Conservation (phyloP, 2,888 invertebrate genomes). For the Eupithecia insigniata region DNA sequence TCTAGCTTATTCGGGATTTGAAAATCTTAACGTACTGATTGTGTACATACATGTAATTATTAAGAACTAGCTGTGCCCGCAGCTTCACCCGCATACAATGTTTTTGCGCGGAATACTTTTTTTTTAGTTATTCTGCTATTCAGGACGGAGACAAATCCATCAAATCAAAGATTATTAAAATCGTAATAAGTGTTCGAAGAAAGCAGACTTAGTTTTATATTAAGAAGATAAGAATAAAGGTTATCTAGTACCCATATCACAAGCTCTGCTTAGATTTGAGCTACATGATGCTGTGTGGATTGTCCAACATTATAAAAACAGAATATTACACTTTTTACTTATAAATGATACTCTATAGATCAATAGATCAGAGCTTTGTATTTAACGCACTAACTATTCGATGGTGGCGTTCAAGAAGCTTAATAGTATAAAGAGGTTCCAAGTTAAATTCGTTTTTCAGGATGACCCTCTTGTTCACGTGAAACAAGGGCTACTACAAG, state of each 20-base stretch:
- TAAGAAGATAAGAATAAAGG: not conserved
- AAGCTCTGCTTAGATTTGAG: not conserved
- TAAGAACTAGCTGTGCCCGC: no score
- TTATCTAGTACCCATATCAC: not conserved
- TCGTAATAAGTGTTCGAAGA: no score
- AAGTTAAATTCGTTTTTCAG: constrained; percentile 41
- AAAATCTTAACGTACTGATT: no score
- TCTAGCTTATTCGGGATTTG: not conserved
- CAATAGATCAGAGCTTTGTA: not conserved
- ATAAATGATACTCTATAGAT: not conserved
- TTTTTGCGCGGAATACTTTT: no score
- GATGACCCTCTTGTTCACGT: constrained; percentile 55
- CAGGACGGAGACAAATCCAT: no score
- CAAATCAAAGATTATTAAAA: no score
- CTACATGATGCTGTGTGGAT: not conserved
- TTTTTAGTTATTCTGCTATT: no score
- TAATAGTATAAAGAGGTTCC: not conserved
- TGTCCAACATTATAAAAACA: not conserved
- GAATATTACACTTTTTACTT: not conserved
- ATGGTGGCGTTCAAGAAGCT: not conserved
- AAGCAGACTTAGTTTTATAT: no score
- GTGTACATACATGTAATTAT: not conserved
- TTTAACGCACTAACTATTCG: not conserved
- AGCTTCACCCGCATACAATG: no score
- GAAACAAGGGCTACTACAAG: constrained; percentile 62